Conservation (phyloP, 1,140 invertebrate species). For the Lycorma delicatula region DNA sequence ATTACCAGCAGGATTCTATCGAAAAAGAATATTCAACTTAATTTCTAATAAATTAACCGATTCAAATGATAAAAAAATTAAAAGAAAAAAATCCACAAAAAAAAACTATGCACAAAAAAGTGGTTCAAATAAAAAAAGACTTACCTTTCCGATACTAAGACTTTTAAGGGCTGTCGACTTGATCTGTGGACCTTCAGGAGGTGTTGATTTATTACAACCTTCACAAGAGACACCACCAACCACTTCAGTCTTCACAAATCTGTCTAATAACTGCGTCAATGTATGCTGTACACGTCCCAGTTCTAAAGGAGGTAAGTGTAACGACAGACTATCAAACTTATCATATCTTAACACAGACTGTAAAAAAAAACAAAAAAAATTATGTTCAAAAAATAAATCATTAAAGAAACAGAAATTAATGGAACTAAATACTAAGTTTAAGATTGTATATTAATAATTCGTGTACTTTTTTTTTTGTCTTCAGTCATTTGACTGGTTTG, state of each 20-base stretch:
- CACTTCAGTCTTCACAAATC: constrained; percentile 75
- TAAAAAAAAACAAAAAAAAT: constrained; percentile 32
- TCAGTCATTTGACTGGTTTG: no score
- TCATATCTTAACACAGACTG: constrained; percentile 78
- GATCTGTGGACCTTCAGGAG: constrained; percentile 36
- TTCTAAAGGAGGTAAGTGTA: constrained; percentile 55
- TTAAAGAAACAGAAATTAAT: no score
- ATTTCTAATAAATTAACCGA: no score
- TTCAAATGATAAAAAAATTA: no score
- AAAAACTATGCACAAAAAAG: background rate
- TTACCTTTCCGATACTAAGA: constrained; percentile 78
- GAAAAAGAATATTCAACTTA: no score
- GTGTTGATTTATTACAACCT: constrained; percentile 52
- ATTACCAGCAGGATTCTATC: no score
- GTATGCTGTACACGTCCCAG: constrained; percentile 41
- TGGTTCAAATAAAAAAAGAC: constrained; percentile 8
- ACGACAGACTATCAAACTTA: constrained; percentile 78
- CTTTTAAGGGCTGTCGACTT: constrained; percentile 62
- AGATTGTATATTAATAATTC: no score
- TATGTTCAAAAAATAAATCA: no score
- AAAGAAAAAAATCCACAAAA: background rate
- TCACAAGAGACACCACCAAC: constrained; percentile 76
- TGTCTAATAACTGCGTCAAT: constrained; percentile 59
- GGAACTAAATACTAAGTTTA: no score
- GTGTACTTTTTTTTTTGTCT: no score